Percentiles rank a stretch among this genome's conserved stretches.
Evolutionary conservation across 1,140 invertebrate species (phyloP).

Genomic region (Aphis craccivora): DNA sequence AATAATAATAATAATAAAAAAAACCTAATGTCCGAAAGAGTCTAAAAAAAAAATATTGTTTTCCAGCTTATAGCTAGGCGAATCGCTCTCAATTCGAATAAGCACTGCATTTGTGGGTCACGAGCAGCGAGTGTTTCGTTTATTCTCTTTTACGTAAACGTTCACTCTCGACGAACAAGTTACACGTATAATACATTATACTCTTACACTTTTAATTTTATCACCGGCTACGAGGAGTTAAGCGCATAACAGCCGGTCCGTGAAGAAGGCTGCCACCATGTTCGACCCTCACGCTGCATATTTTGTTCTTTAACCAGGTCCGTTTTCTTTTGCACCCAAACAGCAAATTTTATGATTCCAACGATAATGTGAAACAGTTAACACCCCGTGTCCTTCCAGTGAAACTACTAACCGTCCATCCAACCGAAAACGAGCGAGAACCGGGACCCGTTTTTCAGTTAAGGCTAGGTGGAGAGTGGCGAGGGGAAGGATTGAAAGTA

Average conservation of each 20-base stretch:
- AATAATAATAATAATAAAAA: conserved; percentile 16
- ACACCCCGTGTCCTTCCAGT: conserved; percentile 19
- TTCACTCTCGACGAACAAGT: not conserved
- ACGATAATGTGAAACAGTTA: conserved; percentile 27
- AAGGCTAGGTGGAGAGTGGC: not conserved
- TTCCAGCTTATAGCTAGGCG: not conserved
- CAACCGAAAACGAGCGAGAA: not conserved
- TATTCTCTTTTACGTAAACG: not conserved
- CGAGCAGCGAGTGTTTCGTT: not conserved
- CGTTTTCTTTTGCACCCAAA: not conserved
- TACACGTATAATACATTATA: conserved; percentile 1
- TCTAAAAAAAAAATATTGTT: conserved; percentile 46
- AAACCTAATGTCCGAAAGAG: not conserved
- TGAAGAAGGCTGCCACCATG: not conserved
- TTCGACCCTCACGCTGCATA: not conserved
- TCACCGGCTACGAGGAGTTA: not conserved
- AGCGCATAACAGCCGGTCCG: not conserved
- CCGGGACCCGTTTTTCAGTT: not conserved
- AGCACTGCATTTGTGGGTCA: not conserved
- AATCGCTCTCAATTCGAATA: not conserved
- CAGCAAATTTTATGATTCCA: conserved; percentile 12
- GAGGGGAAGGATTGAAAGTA: not conserved
- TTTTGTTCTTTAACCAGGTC: not conserved
- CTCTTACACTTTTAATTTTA: conserved; percentile 47
- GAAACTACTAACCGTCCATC: not conserved